These are phyloP conservation scores for Drosophila tristis DNA, from an alignment of 1,140 invertebrate species.

Conservation along the genomic window DNA sequence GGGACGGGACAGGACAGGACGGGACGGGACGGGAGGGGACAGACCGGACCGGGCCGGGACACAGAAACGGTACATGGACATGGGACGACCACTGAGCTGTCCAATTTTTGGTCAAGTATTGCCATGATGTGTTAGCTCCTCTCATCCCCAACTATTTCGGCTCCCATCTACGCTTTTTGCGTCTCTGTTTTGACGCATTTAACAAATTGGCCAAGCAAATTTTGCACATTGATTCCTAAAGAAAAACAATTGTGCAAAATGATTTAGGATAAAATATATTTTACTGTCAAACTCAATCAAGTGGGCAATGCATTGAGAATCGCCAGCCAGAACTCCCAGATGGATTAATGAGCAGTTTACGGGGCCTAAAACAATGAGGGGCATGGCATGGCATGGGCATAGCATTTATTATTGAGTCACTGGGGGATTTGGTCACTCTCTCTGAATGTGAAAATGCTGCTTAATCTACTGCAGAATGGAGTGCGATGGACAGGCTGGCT, in stretches of 20 bases:
- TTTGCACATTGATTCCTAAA: slow-evolving; percentile 50
- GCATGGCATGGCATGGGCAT: slow-evolving; percentile 25
- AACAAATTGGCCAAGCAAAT: slow-evolving; percentile 64
- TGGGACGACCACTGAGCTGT: slow-evolving; percentile 30
- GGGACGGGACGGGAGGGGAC: too few relatives aligned
- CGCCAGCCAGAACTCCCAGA: not conserved
- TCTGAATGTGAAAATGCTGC: too few relatives aligned
- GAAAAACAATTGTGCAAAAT: slow-evolving; percentile 28
- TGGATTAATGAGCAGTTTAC: slow-evolving; percentile 52
- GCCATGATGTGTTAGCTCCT: too few relatives aligned
- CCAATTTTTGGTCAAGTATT: slow-evolving; percentile 28
- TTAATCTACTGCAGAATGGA: slow-evolving; percentile 29
- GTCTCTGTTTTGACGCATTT: slow-evolving; percentile 41
- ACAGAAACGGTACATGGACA: not conserved
- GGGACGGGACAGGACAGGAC: too few relatives aligned
- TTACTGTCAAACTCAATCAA: slow-evolving; percentile 67
- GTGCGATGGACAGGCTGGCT: not conserved
- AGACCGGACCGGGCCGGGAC: not conserved
- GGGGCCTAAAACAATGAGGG: slow-evolving; percentile 43
- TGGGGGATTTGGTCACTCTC: slow-evolving; percentile 25
- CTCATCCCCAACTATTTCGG: not conserved
- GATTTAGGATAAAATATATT: slow-evolving; percentile 61
- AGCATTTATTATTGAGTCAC: slow-evolving; percentile 55
- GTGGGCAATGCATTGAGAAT: slow-evolving; percentile 29
- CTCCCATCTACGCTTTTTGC: not conserved